Evolutionary conservation across 1,140 invertebrate species (phyloP).

Genomic region (Cotesia typhae): DNA sequence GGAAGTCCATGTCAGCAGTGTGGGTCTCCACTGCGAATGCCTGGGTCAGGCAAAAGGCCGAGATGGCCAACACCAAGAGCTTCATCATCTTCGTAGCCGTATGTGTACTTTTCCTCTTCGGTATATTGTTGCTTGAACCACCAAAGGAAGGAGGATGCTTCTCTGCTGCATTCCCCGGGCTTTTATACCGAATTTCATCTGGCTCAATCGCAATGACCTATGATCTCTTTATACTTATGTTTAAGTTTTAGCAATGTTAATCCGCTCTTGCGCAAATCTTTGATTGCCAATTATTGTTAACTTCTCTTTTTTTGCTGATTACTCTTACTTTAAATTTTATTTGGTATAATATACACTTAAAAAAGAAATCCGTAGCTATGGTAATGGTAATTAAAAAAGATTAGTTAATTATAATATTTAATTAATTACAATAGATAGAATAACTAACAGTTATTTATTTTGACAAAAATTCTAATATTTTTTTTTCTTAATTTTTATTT

Average conservation of each 20-base stretch:
- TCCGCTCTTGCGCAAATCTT: neutral
- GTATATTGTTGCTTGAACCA: conserved; percentile 41
- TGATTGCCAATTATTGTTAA: neutral
- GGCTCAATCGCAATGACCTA: conserved; percentile 45
- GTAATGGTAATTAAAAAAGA: too few species aligned
- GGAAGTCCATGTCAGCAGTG: conserved; percentile 65
- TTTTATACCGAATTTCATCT: conserved; percentile 50
- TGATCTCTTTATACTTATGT: conserved; percentile 22
- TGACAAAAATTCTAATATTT: too few species aligned
- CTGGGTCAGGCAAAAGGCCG: conserved; percentile 50
- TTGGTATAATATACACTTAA: too few species aligned
- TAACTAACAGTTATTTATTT: too few species aligned
- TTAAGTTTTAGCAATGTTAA: conserved; percentile 8
- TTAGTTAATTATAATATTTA: too few species aligned
- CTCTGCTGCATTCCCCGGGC: conserved; percentile 29
- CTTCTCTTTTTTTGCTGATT: neutral
- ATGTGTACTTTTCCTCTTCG: conserved; percentile 31
- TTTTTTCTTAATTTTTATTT: too few species aligned
- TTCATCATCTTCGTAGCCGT: conserved; percentile 42
- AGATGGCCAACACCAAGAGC: conserved; percentile 49
- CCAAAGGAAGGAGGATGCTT: conserved; percentile 46
- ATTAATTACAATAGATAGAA: too few species aligned
- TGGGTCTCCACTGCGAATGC: conserved; percentile 40
- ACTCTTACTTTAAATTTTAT: neutral
- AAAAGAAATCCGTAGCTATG: too few species aligned